These are phyloP conservation scores for Brienomyrus brachyistius DNA, from an alignment of 2,113 vertebrate genomes.

Conservation along the genomic window DNA sequence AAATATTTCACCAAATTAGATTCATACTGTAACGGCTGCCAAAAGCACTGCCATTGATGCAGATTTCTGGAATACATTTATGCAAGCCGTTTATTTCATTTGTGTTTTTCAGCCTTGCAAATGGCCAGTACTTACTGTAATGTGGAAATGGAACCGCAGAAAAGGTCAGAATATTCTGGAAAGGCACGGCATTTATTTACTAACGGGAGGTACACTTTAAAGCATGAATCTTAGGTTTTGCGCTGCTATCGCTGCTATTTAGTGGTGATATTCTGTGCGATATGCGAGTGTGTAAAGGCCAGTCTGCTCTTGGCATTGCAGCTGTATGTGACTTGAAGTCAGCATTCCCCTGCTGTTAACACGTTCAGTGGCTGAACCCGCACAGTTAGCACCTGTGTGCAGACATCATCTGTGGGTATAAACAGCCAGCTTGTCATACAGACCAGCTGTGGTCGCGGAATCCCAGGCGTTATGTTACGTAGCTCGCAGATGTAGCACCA, in stretches of 20 bases:
- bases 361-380: not conserved
- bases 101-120: not conserved
- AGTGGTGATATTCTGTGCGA: not conserved
- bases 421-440: not conserved
- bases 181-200: not conserved
- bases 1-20: not conserved
- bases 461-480: not conserved
- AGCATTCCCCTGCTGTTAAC: not conserved
- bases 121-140: not conserved
- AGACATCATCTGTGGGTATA: not conserved
- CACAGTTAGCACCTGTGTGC: not conserved
- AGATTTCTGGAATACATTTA: not conserved
- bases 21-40: not conserved
- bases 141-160: not conserved
- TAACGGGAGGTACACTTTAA: not conserved
- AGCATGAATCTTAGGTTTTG: not conserved
- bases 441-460: not conserved
- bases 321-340: not conserved
- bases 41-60: not conserved
- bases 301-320: not conserved
- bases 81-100: not conserved
- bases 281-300: not conserved
- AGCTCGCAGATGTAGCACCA: not conserved
- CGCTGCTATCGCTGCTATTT: not conserved
- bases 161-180: not conserved